phyloP scores from a whole-genome alignment of 2,113 vertebrate genomes.

The Cichladusa arquata region DNA sequence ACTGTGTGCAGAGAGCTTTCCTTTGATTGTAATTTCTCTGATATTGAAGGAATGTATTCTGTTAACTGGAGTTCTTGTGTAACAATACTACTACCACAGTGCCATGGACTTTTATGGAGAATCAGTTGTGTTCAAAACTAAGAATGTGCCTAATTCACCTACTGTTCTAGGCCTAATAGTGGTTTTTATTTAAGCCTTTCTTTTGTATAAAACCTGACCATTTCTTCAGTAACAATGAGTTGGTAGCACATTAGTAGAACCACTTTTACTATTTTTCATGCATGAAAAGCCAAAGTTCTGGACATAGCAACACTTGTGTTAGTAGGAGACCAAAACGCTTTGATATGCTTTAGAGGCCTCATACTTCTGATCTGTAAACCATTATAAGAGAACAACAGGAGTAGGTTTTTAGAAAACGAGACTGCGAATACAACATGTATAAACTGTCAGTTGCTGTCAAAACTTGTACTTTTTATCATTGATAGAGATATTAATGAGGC shows the following conservation, averaged over 20 bases:
- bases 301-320: background rate
- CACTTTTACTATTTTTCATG: background rate
- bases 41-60: background rate
- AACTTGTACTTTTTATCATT: background rate
- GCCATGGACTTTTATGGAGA: background rate
- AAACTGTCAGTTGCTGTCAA: background rate
- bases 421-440: background rate
- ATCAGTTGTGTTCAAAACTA: background rate
- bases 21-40: background rate
- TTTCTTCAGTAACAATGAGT: background rate
- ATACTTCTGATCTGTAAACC: background rate
- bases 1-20: background rate
- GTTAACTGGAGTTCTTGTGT: background rate
- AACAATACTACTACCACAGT: background rate
- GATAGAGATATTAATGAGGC: background rate
- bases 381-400: background rate
- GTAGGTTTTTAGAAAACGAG: background rate
- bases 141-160: background rate
- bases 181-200: background rate
- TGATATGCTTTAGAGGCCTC: background rate
- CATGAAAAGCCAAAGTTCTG: background rate
- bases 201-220: background rate
- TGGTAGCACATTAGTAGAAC: background rate
- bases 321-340: background rate
- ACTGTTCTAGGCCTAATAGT: background rate